Conservation (phyloP, 2,797 vertebrate species). For the Syncerus caffer region DNA sequence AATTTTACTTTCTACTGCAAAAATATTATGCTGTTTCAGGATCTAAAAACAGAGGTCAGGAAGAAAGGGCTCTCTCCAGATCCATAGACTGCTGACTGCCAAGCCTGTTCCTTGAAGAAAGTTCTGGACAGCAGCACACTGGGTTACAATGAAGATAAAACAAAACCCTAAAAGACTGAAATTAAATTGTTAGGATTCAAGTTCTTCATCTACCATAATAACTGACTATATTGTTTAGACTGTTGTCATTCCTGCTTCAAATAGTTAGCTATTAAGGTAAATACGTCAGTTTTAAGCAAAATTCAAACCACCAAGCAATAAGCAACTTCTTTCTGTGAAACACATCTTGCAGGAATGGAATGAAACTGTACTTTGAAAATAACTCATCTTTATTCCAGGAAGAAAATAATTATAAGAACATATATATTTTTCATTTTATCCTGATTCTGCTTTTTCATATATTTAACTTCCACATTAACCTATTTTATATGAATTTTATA, state of each 20-base stretch:
- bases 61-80: background rate
- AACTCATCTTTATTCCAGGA: background rate
- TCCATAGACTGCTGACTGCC: background rate
- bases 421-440: background rate
- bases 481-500: background rate
- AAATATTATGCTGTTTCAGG: background rate
- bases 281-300: background rate
- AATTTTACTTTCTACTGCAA: background rate
- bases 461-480: background rate
- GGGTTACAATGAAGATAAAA: background rate
- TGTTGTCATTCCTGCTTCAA: constrained; percentile 16
- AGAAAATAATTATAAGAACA: background rate
- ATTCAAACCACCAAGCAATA: background rate
- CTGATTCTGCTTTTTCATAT: background rate
- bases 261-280: background rate
- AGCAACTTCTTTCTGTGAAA: background rate
- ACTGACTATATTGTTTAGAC: background rate
- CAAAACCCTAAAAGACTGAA: background rate
- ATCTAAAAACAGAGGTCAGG: background rate
- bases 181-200: constrained; percentile 7
- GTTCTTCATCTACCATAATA: background rate
- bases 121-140: background rate
- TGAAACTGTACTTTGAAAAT: background rate
- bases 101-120: background rate
- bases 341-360: background rate